Percentiles rank a stretch among this genome's conserved stretches.
These are phyloP conservation scores for Lophochroa leadbeateri DNA, from an alignment of 2,113 vertebrate genomes.

Conservation along the genomic window DNA sequence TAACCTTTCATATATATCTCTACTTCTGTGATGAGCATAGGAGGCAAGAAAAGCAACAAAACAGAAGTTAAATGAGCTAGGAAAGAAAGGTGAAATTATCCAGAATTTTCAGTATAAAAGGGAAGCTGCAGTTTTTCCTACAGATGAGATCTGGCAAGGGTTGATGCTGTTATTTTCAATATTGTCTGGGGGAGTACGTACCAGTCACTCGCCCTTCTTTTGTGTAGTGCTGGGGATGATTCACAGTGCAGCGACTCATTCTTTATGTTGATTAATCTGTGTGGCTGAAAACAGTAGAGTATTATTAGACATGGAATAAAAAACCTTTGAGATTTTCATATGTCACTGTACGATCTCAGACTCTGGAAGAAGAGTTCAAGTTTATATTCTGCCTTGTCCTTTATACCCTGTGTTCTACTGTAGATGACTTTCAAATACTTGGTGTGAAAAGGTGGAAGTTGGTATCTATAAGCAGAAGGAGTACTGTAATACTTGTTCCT, in stretches of 20 bases:
- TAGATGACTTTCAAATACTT: background rate
- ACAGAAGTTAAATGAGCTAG: background rate
- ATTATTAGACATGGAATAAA: slow-evolving; percentile 24
- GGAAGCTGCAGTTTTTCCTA: background rate
- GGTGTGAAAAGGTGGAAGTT: background rate
- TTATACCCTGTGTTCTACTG: background rate
- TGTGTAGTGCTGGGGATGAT: slow-evolving; percentile 60
- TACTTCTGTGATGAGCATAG: background rate
- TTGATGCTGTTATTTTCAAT: slow-evolving; percentile 67
- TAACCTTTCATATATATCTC: background rate
- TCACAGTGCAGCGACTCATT: slow-evolving; percentile 45
- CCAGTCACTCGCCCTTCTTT: slow-evolving; percentile 50
- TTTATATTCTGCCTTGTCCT: background rate
- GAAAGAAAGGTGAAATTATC: background rate
- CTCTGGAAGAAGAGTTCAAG: background rate
- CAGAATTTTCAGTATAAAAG: background rate
- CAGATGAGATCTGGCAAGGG: slow-evolving; percentile 25
- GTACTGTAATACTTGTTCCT: background rate
- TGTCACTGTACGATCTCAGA: background rate
- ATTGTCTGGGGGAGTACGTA: slow-evolving; percentile 56
- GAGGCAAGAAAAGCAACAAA: background rate
- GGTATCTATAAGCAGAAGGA: background rate
- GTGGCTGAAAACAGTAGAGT: slow-evolving; percentile 49
- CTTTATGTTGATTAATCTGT: slow-evolving; percentile 52
- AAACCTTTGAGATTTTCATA: background rate